phyloP scores from a whole-genome alignment of 2,113 vertebrate genomes.

The Cynopterus brachyotis region DNA sequence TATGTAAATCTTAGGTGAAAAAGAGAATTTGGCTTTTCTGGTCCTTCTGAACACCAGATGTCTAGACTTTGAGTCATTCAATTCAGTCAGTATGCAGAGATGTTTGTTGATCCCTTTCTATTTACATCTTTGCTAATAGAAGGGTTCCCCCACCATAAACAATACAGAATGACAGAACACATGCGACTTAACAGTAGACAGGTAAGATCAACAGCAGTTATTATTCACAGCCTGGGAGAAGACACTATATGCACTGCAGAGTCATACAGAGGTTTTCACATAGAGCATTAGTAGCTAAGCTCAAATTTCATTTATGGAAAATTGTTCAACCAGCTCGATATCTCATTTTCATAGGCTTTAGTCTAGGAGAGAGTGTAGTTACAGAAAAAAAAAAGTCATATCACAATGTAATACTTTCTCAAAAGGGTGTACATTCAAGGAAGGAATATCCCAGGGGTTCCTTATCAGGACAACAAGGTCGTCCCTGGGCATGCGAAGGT shows the following conservation, averaged over 20 bases:
- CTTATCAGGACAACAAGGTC: background rate
- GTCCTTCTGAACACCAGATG: background rate
- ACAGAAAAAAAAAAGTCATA: background rate
- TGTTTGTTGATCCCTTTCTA: background rate
- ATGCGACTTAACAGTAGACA: background rate
- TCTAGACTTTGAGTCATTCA: background rate
- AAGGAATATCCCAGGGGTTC: background rate
- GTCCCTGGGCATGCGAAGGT: background rate
- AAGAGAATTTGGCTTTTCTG: background rate
- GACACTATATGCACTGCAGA: background rate
- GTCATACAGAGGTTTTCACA: background rate
- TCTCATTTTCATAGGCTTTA: background rate
- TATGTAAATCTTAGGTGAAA: background rate
- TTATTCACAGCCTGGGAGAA: background rate
- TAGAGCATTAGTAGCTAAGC: background rate
- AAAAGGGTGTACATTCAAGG: background rate
- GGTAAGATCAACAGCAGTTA: background rate
- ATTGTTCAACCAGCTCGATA: background rate
- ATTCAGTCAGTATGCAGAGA: background rate
- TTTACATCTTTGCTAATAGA: background rate
- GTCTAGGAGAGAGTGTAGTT: background rate
- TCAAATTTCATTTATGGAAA: background rate
- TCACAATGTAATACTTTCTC: background rate
- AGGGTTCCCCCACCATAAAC: background rate
- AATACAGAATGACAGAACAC: background rate